These are phyloP conservation scores for Silurus asotus DNA, from an alignment of 2,113 vertebrate genomes.

Conservation along the genomic window DNA sequence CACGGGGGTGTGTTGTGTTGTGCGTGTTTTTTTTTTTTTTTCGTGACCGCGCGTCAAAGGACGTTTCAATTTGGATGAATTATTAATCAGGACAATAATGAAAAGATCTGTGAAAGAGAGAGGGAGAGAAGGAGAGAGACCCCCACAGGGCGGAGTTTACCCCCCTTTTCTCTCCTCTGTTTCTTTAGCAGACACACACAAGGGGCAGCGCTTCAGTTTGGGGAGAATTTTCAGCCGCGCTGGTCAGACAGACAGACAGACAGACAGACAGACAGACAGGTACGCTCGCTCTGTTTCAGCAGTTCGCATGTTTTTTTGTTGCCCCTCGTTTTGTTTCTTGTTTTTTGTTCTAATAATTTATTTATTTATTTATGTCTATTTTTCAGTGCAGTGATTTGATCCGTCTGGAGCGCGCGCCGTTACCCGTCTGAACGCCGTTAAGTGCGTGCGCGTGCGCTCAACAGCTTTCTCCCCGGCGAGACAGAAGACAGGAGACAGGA, in stretches of 20 bases:
- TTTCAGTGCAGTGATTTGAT: not conserved
- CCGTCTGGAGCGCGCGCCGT: not conserved
- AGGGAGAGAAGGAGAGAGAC: not conserved
- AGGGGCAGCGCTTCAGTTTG: conserved; percentile 36
- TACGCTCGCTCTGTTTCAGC: too few relatives aligned
- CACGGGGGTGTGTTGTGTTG: not conserved
- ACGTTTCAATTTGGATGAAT: conserved; percentile 23
- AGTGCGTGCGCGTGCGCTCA: not conserved
- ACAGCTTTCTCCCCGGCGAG: conserved; percentile 17
- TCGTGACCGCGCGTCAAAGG: not conserved
- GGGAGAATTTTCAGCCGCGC: conserved; percentile 10
- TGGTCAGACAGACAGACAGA: conserved; percentile 8
- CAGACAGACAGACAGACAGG: not conserved
- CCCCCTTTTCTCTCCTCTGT: conserved; percentile 17
- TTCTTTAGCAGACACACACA: conserved; percentile 36
- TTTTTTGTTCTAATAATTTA: not conserved
- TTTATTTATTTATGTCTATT: not conserved
- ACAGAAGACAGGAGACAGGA: conserved; percentile 16
- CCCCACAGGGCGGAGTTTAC: conserved; percentile 39
- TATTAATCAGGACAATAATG: conserved; percentile 26
- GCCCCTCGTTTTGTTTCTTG: too few relatives aligned
- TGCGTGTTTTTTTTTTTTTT: not conserved
- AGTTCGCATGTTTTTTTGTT: too few relatives aligned
- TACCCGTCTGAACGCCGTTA: conserved; percentile 8
- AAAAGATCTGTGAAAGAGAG: conserved; percentile 10